Evolutionary conservation across 2,797 vertebrate genomes (phyloP).

Genomic region (Champsocephalus esox): DNA sequence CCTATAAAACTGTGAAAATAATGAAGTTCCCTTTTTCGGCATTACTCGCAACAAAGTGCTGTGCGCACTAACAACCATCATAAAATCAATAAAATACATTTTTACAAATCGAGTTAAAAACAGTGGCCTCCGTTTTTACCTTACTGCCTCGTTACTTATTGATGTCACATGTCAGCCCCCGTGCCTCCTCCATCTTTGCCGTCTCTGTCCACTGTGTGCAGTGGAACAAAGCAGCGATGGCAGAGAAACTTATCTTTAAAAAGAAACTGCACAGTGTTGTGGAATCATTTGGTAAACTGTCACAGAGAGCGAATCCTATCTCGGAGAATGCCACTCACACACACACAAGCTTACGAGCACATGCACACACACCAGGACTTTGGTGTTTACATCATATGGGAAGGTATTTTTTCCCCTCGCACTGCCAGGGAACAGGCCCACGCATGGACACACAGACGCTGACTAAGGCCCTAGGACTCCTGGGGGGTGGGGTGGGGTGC

Average conservation of each 20-base stretch:
- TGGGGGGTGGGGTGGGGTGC: slow-evolving; percentile 14
- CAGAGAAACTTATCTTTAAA: slow-evolving; percentile 71
- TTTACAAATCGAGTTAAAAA: slow-evolving; percentile 38
- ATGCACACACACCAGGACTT: slow-evolving; percentile 59
- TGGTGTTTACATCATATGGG: slow-evolving; percentile 85
- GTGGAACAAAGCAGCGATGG: slow-evolving; percentile 71
- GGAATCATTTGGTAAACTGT: slow-evolving; percentile 77
- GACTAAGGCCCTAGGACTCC: slow-evolving; percentile 76
- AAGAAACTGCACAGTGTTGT: slow-evolving; percentile 71
- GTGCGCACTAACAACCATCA: slow-evolving; percentile 22
- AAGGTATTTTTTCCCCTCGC: slow-evolving; percentile 85
- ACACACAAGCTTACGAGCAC: slow-evolving; percentile 22
- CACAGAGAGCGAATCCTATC: slow-evolving; percentile 70
- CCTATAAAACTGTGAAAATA: slow-evolving; percentile 21
- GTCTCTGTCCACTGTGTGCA: slow-evolving; percentile 57
- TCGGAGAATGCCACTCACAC: slow-evolving; percentile 51
- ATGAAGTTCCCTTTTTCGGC: slow-evolving; percentile 32
- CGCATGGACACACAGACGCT: slow-evolving; percentile 83
- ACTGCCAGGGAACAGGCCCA: slow-evolving; percentile 86
- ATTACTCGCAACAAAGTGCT: slow-evolving; percentile 41
- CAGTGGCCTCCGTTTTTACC: slow-evolving; percentile 18
- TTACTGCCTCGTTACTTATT: slow-evolving; percentile 18
- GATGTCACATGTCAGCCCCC: slow-evolving; percentile 54
- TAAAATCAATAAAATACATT: slow-evolving; percentile 45
- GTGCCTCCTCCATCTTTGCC: slow-evolving; percentile 26